phyloP scores from a whole-genome alignment of 2,888 invertebrate species.

The Blastobasis lacticolella region DNA sequence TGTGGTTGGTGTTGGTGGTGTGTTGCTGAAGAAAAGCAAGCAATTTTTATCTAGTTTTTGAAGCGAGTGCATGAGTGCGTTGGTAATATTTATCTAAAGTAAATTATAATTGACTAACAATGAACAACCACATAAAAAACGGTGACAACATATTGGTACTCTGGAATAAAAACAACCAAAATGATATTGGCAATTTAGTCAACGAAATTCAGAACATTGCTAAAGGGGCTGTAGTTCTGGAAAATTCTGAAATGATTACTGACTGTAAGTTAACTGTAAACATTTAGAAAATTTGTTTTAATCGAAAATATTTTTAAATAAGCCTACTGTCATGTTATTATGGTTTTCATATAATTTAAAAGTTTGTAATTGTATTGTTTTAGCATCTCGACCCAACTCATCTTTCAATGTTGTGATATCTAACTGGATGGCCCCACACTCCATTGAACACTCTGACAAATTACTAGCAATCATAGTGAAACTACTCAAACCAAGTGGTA shows the following conservation, averaged over 20 bases:
- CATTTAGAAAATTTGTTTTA: background rate
- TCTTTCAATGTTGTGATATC: conserved; percentile 77
- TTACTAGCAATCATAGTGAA: conserved; percentile 73
- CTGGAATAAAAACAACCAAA: conserved; percentile 67
- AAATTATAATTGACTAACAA: background rate
- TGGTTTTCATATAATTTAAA: background rate
- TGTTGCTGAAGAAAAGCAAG: too few relatives aligned
- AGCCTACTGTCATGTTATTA: background rate
- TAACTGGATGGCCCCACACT: conserved; percentile 56
- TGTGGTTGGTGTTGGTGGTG: too few relatives aligned
- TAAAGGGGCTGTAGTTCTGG: conserved; percentile 68
- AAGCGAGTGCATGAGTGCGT: too few relatives aligned
- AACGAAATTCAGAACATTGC: conserved; percentile 62
- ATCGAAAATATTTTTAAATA: background rate
- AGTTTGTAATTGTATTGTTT: conserved; percentile 14
- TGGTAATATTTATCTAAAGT: too few relatives aligned
- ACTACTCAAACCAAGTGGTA: conserved; percentile 78
- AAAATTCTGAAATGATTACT: conserved; percentile 75
- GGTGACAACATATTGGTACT: conserved; percentile 70
- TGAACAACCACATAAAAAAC: conserved; percentile 32
- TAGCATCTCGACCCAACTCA: conserved; percentile 74
- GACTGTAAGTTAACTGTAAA: conserved; percentile 64
- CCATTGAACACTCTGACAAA: conserved; percentile 50
- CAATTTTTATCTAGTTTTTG: too few relatives aligned
- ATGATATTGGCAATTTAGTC: conserved; percentile 67